These are phyloP conservation scores for Blomia tropicalis DNA, from an alignment of 2,888 invertebrate genomes.

Conservation along the genomic window DNA sequence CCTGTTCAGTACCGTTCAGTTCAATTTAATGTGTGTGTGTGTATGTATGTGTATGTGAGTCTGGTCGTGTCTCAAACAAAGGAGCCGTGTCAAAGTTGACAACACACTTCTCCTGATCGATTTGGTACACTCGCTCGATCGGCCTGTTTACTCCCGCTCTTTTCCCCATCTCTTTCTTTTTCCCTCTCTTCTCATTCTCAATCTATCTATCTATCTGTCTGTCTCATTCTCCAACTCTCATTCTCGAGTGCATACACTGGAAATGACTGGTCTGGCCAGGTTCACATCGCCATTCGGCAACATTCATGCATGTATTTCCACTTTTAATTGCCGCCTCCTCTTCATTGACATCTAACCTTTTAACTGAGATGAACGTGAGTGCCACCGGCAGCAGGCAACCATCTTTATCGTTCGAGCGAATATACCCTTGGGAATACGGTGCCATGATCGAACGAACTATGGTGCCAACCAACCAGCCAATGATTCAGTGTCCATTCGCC, in stretches of 20 bases:
- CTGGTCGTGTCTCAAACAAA: conserved; percentile 2
- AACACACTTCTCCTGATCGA: background rate
- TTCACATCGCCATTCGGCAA: no score
- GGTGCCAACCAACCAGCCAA: no score
- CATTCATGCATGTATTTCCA: background rate
- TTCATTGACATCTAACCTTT: background rate
- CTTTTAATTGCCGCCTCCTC: background rate
- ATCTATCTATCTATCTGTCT: background rate
- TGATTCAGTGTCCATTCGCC: no score
- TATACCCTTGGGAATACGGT: background rate
- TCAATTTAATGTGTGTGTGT: no score
- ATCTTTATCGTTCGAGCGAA: background rate
- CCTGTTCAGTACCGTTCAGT: no score
- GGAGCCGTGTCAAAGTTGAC: background rate
- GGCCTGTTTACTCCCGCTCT: no score
- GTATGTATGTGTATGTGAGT: no score
- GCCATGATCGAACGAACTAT: no score
- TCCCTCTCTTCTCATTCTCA: background rate
- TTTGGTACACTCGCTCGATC: background rate
- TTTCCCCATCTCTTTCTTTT: background rate
- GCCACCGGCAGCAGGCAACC: background rate
- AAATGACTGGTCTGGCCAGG: background rate
- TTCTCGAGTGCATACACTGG: background rate
- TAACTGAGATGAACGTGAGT: background rate
- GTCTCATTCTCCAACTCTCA: background rate